Evolutionary conservation across 2,888 invertebrate genomes (phyloP).

Genomic region (Microdon myrmicae): DNA sequence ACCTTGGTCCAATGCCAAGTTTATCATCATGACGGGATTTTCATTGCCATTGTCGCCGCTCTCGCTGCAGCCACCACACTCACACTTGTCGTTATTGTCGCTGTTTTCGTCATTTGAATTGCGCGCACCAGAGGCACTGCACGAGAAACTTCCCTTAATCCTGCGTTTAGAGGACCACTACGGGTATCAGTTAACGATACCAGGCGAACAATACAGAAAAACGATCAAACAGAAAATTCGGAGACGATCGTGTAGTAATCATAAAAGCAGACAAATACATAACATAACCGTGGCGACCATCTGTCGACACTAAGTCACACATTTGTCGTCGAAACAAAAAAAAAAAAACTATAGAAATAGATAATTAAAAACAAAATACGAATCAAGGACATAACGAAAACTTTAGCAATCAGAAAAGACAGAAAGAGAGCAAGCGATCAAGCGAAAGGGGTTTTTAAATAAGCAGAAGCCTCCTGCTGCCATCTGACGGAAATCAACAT

Average conservation of each 20-base stretch:
- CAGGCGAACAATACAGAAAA: constrained; percentile 29
- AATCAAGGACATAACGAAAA: neutral
- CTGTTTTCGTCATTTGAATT: constrained; percentile 43
- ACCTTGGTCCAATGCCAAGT: constrained; percentile 50
- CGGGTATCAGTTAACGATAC: constrained; percentile 30
- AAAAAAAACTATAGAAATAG: neutral
- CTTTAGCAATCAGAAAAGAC: no score
- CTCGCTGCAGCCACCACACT: constrained; percentile 36
- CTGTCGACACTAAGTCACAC: constrained; percentile 42
- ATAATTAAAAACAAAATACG: neutral
- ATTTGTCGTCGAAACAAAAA: constrained; percentile 11
- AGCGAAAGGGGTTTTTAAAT: neutral
- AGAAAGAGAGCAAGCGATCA: constrained; percentile 33
- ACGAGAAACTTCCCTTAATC: constrained; percentile 41
- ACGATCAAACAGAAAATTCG: constrained; percentile 10
- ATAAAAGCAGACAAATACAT: constrained; percentile 27
- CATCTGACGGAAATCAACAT: constrained; percentile 4
- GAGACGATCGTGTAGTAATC: constrained; percentile 27
- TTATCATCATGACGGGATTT: constrained; percentile 51
- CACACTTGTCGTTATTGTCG: constrained; percentile 31
- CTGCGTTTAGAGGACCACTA: constrained; percentile 16
- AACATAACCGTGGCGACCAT: constrained; percentile 22
- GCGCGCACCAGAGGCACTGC: constrained; percentile 41
- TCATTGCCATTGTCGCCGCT: constrained; percentile 48
- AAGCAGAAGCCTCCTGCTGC: constrained; percentile 7